Conservation (phyloP, 92 coral and sea anemone species). For the Meandrina meandrites region DNA sequence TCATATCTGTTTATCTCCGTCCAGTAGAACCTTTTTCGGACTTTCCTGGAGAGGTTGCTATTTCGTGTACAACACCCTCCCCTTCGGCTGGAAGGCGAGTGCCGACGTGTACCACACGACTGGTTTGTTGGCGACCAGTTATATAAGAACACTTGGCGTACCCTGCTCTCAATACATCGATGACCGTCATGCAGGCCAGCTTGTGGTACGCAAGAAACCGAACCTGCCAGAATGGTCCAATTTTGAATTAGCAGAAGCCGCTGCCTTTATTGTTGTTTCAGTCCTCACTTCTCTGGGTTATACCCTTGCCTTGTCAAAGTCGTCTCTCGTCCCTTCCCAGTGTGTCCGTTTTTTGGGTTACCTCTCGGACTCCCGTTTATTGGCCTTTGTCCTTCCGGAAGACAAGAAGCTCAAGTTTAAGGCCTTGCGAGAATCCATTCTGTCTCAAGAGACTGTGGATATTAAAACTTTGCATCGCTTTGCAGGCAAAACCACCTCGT, state of each 20-base stretch:
- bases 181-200: constrained; percentile 67
- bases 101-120: constrained; percentile 62
- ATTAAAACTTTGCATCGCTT: constrained; percentile 49
- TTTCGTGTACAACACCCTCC: constrained; percentile 53
- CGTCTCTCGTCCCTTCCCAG: constrained; percentile 47
- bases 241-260: no score
- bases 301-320: constrained; percentile 61
- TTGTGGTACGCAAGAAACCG: constrained; percentile 22
- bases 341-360: constrained; percentile 66
- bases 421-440: constrained; percentile 48
- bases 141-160: constrained; percentile 47
- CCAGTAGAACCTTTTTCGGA: constrained; percentile 65
- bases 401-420: constrained; percentile 49
- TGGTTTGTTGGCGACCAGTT: constrained; percentile 54
- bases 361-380: constrained; percentile 48
- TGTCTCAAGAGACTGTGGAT: constrained; percentile 25
- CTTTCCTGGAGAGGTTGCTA: constrained; percentile 64
- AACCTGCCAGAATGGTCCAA: constrained; percentile 32
- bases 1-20: constrained; percentile 48
- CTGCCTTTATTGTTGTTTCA: constrained; percentile 42
- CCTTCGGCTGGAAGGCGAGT: constrained; percentile 77
- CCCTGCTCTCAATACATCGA: constrained; percentile 69
- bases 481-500: constrained; percentile 70
- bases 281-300: no score
- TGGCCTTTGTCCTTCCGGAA: constrained; percentile 39